Conservation (phyloP, 2,797 vertebrate genomes). For the Cyprinella venusta region DNA sequence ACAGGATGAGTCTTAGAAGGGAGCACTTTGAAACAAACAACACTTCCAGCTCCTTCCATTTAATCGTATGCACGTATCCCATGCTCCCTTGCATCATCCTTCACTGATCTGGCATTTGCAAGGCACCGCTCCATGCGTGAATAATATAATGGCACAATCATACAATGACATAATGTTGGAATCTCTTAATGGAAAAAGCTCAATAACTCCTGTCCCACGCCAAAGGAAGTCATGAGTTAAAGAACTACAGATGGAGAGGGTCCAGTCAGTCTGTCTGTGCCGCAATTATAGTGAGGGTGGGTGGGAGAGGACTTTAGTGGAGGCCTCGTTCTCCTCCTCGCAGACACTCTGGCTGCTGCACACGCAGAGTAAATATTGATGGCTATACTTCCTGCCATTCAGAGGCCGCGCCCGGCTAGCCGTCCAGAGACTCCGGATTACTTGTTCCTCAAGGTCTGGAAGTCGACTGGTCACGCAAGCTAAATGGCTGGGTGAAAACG, state of each 20-base stretch:
- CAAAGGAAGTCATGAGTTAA: constrained; percentile 76
- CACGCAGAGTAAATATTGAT: constrained; percentile 87
- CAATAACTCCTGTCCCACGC: constrained; percentile 50
- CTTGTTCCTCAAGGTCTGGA: constrained; percentile 75
- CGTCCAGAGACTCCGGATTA: constrained; percentile 69
- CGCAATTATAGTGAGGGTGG: constrained; percentile 73
- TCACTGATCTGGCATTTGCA: constrained; percentile 2
- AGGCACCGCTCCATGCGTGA: neutral
- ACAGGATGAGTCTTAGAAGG: constrained; percentile 19
- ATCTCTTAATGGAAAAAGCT: constrained; percentile 39
- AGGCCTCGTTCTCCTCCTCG: constrained; percentile 55
- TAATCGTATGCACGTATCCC: constrained; percentile 12
- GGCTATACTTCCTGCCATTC: constrained; percentile 83
- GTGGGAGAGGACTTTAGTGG: constrained; percentile 71
- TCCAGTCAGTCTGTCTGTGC: constrained; percentile 80
- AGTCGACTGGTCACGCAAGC: constrained; percentile 71
- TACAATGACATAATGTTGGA: constrained; percentile 40
- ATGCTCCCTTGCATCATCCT: neutral
- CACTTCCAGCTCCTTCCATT: constrained; percentile 1
- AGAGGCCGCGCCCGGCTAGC: constrained; percentile 75
- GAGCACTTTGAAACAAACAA: constrained; percentile 5
- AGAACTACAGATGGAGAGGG: constrained; percentile 74
- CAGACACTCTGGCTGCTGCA: constrained; percentile 68
- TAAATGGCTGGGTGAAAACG: constrained; percentile 39
- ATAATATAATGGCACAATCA: constrained; percentile 35